Conservation (phyloP, 2,797 vertebrate species). For the Crocodylus rhombifer region DNA sequence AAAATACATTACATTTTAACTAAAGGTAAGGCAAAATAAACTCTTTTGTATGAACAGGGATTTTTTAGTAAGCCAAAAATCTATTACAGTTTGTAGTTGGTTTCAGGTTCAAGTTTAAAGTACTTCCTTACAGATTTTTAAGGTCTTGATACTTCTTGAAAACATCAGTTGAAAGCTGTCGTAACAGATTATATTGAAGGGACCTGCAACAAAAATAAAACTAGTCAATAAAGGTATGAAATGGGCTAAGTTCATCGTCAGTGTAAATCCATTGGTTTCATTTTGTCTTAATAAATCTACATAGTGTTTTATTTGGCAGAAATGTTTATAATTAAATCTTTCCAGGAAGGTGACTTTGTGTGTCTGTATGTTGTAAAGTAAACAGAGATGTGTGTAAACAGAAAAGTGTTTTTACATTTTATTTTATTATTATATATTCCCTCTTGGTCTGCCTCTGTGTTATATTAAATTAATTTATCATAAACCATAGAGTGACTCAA, state of each 20-base stretch:
- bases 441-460: neutral
- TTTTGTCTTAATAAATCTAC: neutral
- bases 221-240: neutral
- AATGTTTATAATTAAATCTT: neutral
- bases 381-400: neutral
- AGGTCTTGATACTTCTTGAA: slow-evolving; percentile 90
- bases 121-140: slow-evolving; percentile 90
- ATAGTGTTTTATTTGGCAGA: neutral
- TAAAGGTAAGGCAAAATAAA: neutral
- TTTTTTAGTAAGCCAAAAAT: neutral
- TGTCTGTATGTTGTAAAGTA: neutral
- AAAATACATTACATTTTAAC: neutral
- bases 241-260: neutral
- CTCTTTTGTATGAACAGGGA: neutral
- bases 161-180: slow-evolving; percentile 85
- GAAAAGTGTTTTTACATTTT: neutral
- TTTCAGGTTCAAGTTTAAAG: neutral
- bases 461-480: neutral
- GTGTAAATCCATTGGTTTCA: neutral
- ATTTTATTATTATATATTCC: neutral
- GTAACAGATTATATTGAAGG: slow-evolving; percentile 88
- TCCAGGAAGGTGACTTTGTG: neutral
- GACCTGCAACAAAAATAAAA: slow-evolving; percentile 85
- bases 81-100: neutral
- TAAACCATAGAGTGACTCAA: neutral